Conservation (phyloP, 2,113 vertebrate species). For the Opisthocomus hoazin region DNA sequence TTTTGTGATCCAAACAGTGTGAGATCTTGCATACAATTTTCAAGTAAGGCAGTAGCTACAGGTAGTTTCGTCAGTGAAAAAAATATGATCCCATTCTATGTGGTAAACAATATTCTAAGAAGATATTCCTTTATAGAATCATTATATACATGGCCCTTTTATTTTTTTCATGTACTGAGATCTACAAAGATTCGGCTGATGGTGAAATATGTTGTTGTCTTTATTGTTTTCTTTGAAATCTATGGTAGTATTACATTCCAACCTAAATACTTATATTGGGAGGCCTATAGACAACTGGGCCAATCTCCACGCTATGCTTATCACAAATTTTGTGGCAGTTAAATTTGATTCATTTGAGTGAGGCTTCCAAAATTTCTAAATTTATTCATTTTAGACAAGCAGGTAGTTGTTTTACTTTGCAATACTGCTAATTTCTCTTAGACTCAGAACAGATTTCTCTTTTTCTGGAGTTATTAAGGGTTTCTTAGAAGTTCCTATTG, state of each 20-base stretch:
- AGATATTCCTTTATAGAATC: background rate
- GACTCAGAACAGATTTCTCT: background rate
- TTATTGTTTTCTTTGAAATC: background rate
- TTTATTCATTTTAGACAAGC: background rate
- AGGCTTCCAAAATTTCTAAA: background rate
- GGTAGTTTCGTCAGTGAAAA: background rate
- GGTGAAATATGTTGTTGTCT: background rate
- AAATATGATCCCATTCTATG: background rate
- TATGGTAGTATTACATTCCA: background rate
- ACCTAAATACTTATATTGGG: background rate
- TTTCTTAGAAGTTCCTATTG: background rate
- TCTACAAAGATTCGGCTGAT: background rate
- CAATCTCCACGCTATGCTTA: background rate
- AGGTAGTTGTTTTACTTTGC: background rate
- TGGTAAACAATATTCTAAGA: background rate
- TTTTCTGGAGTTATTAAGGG: background rate
- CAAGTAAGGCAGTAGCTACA: background rate
- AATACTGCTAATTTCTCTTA: background rate
- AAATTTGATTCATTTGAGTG: background rate
- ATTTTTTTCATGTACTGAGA: background rate
- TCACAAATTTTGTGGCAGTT: background rate
- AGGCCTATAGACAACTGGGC: background rate
- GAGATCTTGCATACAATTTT: background rate
- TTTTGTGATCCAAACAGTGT: background rate
- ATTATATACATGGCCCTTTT: background rate